Conservation (phyloP, 1,140 invertebrate genomes). For the Drosophila watanabei region DNA sequence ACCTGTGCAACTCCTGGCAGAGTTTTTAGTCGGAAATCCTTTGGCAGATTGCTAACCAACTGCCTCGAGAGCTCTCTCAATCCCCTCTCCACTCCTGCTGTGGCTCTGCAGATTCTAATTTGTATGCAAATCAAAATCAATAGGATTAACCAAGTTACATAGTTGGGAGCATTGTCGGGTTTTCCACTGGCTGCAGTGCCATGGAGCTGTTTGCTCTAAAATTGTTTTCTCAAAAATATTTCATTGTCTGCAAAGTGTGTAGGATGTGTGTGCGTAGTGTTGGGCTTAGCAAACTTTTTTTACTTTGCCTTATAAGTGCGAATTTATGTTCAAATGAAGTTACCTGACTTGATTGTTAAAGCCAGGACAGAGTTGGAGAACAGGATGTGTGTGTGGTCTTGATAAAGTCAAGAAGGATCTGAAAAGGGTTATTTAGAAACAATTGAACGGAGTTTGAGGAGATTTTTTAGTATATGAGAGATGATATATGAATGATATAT, state of each 20-base stretch:
- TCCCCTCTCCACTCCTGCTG: background rate
- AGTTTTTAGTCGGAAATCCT: slow-evolving; percentile 68
- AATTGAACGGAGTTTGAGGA: background rate
- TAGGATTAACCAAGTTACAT: slow-evolving; percentile 81
- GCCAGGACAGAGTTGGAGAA: background rate
- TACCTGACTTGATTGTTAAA: slow-evolving; percentile 46
- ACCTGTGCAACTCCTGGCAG: slow-evolving; percentile 33
- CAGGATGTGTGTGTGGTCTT: slow-evolving; percentile 3
- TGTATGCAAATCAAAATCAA: slow-evolving; percentile 84
- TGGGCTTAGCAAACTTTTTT: slow-evolving; percentile 66
- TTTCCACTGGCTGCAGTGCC: slow-evolving; percentile 32
- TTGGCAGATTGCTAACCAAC: slow-evolving; percentile 64
- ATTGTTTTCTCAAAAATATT: slow-evolving; percentile 81
- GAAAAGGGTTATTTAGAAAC: slow-evolving; percentile 1
- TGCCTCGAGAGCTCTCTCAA: slow-evolving; percentile 16
- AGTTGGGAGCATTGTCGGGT: slow-evolving; percentile 54
- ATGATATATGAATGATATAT: background rate
- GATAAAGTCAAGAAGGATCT: background rate
- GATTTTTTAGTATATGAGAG: slow-evolving; percentile 1
- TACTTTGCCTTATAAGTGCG: slow-evolving; percentile 60
- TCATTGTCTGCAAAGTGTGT: slow-evolving; percentile 29
- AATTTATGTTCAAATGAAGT: slow-evolving; percentile 55
- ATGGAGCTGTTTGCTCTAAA: slow-evolving; percentile 45
- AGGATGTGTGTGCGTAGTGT: slow-evolving; percentile 27
- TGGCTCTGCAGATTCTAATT: slow-evolving; percentile 68